phyloP scores from a whole-genome alignment of 2,888 invertebrate genomes.

The Drosophila falleni region DNA sequence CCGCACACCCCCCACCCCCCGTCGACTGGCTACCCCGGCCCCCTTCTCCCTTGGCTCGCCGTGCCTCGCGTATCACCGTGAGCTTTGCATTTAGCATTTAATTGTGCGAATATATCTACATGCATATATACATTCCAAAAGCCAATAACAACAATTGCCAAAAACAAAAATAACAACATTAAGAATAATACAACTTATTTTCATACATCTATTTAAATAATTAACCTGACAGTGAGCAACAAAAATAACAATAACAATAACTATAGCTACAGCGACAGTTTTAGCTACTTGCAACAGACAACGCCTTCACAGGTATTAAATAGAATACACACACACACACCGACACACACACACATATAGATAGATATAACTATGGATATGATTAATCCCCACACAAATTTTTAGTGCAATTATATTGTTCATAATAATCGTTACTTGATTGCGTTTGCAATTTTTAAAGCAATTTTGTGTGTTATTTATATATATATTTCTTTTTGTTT shows the following conservation, averaged over 20 bases:
- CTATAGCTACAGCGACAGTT: neutral
- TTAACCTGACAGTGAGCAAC: constrained; percentile 33
- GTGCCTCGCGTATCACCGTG: neutral
- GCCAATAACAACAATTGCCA: constrained; percentile 37
- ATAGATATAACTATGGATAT: neutral
- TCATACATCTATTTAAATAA: constrained; percentile 37
- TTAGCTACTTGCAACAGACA: constrained; percentile 19
- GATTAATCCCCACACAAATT: neutral
- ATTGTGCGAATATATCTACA: constrained; percentile 62
- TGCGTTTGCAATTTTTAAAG: constrained; percentile 19
- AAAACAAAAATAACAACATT: constrained; percentile 29
- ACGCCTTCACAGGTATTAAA: constrained; percentile 35
- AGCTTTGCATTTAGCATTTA: constrained; percentile 52
- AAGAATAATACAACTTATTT: constrained; percentile 5
- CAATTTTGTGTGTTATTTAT: constrained; percentile 4
- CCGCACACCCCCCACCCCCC: neutral
- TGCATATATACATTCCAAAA: constrained; percentile 36
- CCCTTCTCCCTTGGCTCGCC: neutral
- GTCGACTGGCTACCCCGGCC: neutral
- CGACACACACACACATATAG: neutral
- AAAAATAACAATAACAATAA: constrained; percentile 1
- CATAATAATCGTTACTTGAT: constrained; percentile 21
- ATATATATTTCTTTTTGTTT: neutral
- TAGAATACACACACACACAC: neutral
- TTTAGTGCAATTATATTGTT: constrained; percentile 16